Conservation (phyloP, 2,113 vertebrate species). For the Oriolus oriolus region DNA sequence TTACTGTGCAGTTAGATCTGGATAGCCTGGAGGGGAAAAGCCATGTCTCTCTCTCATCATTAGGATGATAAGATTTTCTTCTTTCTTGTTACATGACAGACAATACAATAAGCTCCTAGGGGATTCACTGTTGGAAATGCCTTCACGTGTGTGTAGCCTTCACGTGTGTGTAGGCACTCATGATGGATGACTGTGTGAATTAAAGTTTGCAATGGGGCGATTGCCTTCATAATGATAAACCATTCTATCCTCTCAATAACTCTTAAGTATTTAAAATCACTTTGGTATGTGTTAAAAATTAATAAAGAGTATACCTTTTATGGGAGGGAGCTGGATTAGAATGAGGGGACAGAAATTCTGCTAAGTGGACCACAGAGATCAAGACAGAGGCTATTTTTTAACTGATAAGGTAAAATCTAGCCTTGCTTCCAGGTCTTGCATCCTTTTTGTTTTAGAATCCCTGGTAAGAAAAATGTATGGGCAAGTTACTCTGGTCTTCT, state of each 20-base stretch:
- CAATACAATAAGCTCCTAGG: accelerated
- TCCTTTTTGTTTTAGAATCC: neutral
- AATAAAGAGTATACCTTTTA: neutral
- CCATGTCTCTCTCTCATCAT: neutral
- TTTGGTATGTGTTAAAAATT: neutral
- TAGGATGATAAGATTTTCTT: neutral
- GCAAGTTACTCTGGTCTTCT: neutral
- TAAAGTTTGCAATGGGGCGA: neutral
- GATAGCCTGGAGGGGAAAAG: neutral
- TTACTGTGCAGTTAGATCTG: accelerated
- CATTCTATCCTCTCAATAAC: neutral
- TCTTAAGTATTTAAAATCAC: neutral
- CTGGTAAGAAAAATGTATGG: neutral
- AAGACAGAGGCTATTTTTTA: neutral
- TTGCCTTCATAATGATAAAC: neutral
- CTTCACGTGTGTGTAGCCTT: neutral
- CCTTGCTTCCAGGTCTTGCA: neutral
- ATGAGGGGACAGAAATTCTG: neutral
- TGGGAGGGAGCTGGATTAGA: neutral
- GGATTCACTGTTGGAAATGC: neutral
- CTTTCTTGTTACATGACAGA: neutral
- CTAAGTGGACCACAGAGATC: neutral
- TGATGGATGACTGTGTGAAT: neutral
- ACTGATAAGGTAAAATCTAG: neutral
- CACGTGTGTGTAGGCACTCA: accelerated